Conservation (phyloP, 1,140 invertebrate species). For the Oreohelix idahoensis region DNA sequence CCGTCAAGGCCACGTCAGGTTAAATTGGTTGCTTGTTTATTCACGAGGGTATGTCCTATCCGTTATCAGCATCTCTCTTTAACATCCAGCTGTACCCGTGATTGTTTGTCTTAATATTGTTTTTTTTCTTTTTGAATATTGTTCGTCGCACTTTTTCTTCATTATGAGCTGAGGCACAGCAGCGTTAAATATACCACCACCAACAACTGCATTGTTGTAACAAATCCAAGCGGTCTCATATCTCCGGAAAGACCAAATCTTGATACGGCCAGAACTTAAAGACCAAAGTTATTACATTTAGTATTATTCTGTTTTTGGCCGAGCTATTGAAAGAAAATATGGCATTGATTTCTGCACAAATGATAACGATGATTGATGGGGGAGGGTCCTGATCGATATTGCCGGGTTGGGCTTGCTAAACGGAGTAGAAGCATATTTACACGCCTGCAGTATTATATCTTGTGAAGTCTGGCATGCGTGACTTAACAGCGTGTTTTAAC, state of each 20-base stretch:
- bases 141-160: too few relatives aligned
- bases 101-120: too few relatives aligned
- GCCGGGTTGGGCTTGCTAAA: background rate
- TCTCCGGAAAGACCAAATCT: background rate
- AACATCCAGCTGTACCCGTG: too few relatives aligned
- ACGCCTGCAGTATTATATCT: background rate
- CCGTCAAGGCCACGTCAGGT: too few relatives aligned
- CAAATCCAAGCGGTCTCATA: background rate
- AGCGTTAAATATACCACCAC: too few relatives aligned
- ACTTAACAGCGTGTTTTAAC: background rate
- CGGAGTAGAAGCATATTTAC: background rate
- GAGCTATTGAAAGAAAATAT: conserved; percentile 8
- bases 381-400: background rate
- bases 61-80: too few relatives aligned
- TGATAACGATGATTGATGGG: conserved; percentile 9
- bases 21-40: too few relatives aligned
- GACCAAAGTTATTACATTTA: background rate
- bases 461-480: background rate
- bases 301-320: background rate
- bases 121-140: too few relatives aligned
- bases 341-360: background rate
- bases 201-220: too few relatives aligned
- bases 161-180: too few relatives aligned
- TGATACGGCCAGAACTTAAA: background rate
- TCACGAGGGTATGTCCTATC: too few relatives aligned